phyloP scores from a whole-genome alignment of 2,888 invertebrate genomes.

The Crepidodera aurea region DNA sequence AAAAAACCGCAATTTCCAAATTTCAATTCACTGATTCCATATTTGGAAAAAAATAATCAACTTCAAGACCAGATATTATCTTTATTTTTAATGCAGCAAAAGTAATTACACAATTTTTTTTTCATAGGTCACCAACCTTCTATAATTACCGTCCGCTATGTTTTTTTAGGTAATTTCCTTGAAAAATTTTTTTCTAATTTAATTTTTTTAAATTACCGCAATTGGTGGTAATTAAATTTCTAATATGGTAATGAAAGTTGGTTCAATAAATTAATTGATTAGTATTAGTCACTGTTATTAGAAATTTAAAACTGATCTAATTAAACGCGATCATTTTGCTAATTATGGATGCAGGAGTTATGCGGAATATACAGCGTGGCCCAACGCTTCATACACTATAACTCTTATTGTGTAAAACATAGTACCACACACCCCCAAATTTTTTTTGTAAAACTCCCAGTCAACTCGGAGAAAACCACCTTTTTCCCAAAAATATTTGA shows the following conservation, averaged over 20 bases:
- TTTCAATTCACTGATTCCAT: too few relatives aligned
- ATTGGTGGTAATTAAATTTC: conserved; percentile 5
- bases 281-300: background rate
- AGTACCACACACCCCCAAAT: too few relatives aligned
- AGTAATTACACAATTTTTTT: background rate
- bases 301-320: background rate
- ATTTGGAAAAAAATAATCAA: too few relatives aligned
- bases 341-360: too few relatives aligned
- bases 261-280: conserved; percentile 1
- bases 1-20: too few relatives aligned
- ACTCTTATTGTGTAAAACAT: too few relatives aligned
- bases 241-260: conserved; percentile 11
- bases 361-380: too few relatives aligned
- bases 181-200: background rate
- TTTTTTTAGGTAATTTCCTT: background rate
- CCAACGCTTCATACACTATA: too few relatives aligned
- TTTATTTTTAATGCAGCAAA: background rate
- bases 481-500: too few relatives aligned
- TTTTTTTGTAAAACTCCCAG: too few relatives aligned
- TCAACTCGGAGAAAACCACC: too few relatives aligned
- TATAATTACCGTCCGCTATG: background rate
- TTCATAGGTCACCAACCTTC: background rate
- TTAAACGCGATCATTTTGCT: background rate
- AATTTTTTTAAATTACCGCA: background rate
- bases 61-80: too few relatives aligned